phyloP scores from a whole-genome alignment of 2,888 invertebrate species.

The Tuta absoluta region DNA sequence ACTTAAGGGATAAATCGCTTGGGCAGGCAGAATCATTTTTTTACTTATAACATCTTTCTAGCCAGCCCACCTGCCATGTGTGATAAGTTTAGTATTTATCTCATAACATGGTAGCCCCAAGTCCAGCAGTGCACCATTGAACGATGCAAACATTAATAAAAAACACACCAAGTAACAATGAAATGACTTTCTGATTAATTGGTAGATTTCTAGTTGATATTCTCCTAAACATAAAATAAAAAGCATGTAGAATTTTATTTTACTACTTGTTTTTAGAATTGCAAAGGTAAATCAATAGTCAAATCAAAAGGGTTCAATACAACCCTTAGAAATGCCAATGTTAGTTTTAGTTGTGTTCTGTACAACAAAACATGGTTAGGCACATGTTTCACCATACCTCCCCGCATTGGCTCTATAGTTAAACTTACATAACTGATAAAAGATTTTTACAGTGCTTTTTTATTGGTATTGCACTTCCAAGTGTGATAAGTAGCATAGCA shows the following conservation, averaged over 20 bases:
- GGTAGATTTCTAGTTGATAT: no score
- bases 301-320: neutral
- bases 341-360: neutral
- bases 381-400: constrained; percentile 33
- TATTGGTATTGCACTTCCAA: constrained; percentile 53
- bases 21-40: no score
- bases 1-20: no score
- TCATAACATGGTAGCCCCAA: no score
- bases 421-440: constrained; percentile 71
- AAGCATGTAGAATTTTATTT: neutral
- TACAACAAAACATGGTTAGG: constrained; percentile 33
- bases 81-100: no score
- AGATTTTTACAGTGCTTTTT: constrained; percentile 63
- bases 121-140: no score
- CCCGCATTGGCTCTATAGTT: constrained; percentile 50
- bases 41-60: no score
- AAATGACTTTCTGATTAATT: no score
- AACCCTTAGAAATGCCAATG: neutral
- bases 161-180: no score
- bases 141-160: no score
- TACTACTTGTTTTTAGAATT: neutral
- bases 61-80: no score
- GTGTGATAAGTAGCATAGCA: constrained; percentile 22
- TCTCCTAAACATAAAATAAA: no score
- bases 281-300: neutral